Evolutionary conservation across 2,888 invertebrate species (phyloP).

Genomic region (Kryphioiulus occultus): DNA sequence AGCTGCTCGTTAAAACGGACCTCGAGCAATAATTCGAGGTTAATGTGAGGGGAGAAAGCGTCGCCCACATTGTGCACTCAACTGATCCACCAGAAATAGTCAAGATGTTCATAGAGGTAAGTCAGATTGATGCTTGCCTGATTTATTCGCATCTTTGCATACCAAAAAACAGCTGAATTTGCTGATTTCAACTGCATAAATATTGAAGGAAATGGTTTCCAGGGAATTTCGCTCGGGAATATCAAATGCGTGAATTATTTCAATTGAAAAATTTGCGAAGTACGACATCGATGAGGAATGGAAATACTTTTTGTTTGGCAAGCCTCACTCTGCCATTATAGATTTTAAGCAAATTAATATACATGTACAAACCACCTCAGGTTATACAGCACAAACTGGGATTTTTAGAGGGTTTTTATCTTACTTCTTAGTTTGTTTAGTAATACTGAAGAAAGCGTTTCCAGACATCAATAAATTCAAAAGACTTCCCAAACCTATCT

Average conservation of each 20-base stretch:
- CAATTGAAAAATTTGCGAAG: background rate
- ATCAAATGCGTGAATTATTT: background rate
- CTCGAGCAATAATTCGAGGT: background rate
- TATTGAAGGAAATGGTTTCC: background rate
- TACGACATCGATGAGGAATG: background rate
- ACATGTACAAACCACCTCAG: too few species aligned
- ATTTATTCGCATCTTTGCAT: background rate
- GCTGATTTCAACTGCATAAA: background rate
- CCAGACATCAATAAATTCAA: too few species aligned
- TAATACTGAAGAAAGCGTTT: too few species aligned
- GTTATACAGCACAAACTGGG: too few species aligned
- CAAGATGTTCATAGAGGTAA: background rate
- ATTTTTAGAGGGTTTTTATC: too few species aligned
- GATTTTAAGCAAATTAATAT: too few species aligned
- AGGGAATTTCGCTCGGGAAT: background rate
- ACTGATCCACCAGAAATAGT: background rate
- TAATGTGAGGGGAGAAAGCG: background rate
- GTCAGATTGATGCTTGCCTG: background rate
- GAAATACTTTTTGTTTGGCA: too few species aligned
- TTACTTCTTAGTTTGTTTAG: too few species aligned
- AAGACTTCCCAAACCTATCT: too few species aligned
- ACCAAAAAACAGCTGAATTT: background rate
- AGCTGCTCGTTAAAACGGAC: background rate
- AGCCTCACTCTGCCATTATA: too few species aligned
- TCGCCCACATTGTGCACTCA: background rate